Evolutionary conservation across 2,888 invertebrate species (phyloP).

Genomic region (Chalcis sispes): DNA sequence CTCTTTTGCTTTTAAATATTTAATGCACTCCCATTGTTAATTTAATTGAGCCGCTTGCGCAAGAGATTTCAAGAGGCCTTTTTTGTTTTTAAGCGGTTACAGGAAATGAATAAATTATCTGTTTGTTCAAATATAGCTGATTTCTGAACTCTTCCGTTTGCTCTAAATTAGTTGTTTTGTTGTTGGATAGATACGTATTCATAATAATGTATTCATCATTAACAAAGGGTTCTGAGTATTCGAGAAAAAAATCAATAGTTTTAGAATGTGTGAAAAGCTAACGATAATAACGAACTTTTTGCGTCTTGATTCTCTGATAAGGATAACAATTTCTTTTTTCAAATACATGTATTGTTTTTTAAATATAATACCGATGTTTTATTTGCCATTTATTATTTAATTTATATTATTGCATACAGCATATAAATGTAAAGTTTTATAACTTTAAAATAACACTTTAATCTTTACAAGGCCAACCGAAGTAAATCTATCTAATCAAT

Average conservation of each 20-base stretch:
- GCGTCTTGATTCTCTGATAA: too few relatives aligned
- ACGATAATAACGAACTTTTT: neutral
- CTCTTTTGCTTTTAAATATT: constrained; percentile 45
- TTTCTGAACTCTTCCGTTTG: constrained; percentile 53
- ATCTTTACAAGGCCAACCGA: too few relatives aligned
- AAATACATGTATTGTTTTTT: too few relatives aligned
- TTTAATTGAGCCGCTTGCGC: constrained; percentile 51
- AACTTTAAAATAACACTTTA: too few relatives aligned
- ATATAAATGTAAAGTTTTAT: too few relatives aligned
- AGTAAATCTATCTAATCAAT: too few relatives aligned
- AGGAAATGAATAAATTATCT: constrained; percentile 55
- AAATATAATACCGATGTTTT: too few relatives aligned
- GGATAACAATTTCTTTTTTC: too few relatives aligned
- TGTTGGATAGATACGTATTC: constrained; percentile 26
- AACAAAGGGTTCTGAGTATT: constrained; percentile 1
- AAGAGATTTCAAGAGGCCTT: constrained; percentile 45
- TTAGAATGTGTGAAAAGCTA: too few relatives aligned
- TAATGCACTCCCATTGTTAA: constrained; percentile 48
- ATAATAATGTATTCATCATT: constrained; percentile 30
- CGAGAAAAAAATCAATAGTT: neutral
- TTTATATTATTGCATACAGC: too few relatives aligned
- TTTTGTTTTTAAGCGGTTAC: constrained; percentile 30
- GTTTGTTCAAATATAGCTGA: constrained; percentile 51
- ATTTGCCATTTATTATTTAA: too few relatives aligned
- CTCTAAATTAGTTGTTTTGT: constrained; percentile 49